These are phyloP conservation scores for Paratilapia polleni DNA, from an alignment of 2,113 vertebrate genomes.

Conservation along the genomic window DNA sequence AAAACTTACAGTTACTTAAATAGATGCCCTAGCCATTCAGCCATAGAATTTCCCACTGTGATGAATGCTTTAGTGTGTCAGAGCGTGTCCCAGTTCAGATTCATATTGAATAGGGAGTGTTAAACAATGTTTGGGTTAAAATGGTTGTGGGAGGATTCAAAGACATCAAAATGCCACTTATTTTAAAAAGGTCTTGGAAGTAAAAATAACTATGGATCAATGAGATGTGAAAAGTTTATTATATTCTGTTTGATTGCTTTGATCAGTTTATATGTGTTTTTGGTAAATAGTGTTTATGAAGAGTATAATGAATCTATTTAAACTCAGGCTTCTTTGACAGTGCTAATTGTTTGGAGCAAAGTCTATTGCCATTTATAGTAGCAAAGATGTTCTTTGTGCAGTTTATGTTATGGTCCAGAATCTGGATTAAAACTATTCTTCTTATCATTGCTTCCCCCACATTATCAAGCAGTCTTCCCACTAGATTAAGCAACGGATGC, in stretches of 20 bases:
- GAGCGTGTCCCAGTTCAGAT: constrained; percentile 46
- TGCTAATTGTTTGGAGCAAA: neutral
- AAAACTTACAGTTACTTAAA: neutral
- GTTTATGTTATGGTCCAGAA: neutral
- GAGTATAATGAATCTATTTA: neutral
- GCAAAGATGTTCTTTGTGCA: neutral
- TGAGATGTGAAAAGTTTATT: constrained; percentile 73
- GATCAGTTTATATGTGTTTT: constrained; percentile 19
- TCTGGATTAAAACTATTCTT: neutral
- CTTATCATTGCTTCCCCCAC: too few species aligned
- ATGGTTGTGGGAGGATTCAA: constrained; percentile 39
- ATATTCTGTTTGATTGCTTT: constrained; percentile 62
- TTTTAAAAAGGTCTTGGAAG: constrained; percentile 55
- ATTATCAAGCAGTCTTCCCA: too few species aligned
- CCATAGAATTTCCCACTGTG: constrained; percentile 54
- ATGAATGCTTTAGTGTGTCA: constrained; percentile 40
- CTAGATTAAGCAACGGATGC: neutral
- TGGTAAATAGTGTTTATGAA: constrained; percentile 22
- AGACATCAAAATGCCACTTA: constrained; percentile 18
- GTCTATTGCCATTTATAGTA: neutral
- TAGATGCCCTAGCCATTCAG: constrained; percentile 33
- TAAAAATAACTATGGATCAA: constrained; percentile 68
- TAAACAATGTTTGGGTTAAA: constrained; percentile 54
- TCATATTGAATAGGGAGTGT: constrained; percentile 51
- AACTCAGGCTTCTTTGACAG: neutral